A percentile compares a stretch with the other conserved stretches of the same genome.
phyloP scores from a whole-genome alignment of 2,888 invertebrate genomes.

The Ecdyonurus torrentis region DNA sequence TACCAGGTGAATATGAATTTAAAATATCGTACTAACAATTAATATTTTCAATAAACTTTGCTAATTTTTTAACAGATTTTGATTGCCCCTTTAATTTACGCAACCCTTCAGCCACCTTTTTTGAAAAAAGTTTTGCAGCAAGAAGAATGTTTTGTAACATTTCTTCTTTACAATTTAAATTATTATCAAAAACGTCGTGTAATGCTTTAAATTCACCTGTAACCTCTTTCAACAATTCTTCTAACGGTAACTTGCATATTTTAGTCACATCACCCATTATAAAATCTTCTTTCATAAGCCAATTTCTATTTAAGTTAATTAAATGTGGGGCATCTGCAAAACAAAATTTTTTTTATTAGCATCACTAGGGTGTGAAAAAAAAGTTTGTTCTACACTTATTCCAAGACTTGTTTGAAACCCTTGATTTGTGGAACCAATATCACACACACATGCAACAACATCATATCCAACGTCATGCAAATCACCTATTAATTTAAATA shows the following conservation, averaged over 20 bases:
- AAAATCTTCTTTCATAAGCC: slow-evolving; percentile 11
- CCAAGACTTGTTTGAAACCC: slow-evolving; percentile 10
- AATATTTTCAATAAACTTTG: background rate
- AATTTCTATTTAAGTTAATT: slow-evolving; percentile 12
- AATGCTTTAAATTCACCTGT: background rate
- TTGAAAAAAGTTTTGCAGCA: background rate
- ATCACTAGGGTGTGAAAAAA: slow-evolving; percentile 6
- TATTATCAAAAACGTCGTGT: background rate
- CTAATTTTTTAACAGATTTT: background rate
- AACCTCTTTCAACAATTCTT: background rate
- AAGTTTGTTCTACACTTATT: background rate
- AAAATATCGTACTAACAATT: background rate
- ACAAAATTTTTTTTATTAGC: slow-evolving; percentile 2
- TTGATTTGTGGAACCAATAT: slow-evolving; percentile 12
- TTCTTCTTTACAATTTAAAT: background rate
- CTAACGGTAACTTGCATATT: background rate
- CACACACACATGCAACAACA: slow-evolving; percentile 9
- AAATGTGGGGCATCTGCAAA: slow-evolving; percentile 13
- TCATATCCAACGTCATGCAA: slow-evolving; percentile 4
- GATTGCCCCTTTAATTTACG: background rate
- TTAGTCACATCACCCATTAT: background rate
- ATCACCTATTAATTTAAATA: slow-evolving; percentile 9
- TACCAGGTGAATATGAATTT: background rate
- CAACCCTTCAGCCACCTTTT: background rate
- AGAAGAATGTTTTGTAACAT: background rate